Base-by-base conservation (phyloP, 2,888 invertebrate genomes). In the Himalopsyche anomala region DNA sequence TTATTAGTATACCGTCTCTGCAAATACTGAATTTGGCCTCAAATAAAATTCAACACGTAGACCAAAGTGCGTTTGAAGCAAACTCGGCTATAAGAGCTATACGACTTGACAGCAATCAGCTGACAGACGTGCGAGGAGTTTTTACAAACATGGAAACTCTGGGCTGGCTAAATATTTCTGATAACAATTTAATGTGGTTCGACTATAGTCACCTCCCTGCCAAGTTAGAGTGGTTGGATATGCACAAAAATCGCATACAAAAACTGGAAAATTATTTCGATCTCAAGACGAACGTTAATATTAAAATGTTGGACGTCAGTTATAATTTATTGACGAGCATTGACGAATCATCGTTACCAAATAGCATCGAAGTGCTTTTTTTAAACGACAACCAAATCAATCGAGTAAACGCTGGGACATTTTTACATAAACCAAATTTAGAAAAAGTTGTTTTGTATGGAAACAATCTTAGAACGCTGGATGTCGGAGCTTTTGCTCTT, bases 21-120 rank as follows among this genome's bases (percentile, higher is more conserved):
- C 95, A 96, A 91, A 96, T 96, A 90, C 92, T 98, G 89, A 97
- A 97, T 92, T 93, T 97, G 88, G 96, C 96, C 86, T 95, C 96
- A 90, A 97, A 97, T 92, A 94, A 94, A 90, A 96, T 97, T 89
- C 94, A 95, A 90, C 95, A 94, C 92, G 95, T 97, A 89, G 96
- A 96, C 90, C 95, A 96, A 90, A 95, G 95, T 90, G 96, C 96
- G 89, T 96, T 97, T 91, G 94, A 95, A 87, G 94, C 95, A 89
- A 96, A 96, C 92, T 94, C 95, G 88, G 95, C 95, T 89, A 92
- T 97, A 89, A 95, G 95, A 90, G 96, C 96, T 82, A 95, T 97
- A 89, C 94, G 96, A 88, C 92, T 97, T 89, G 97, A 97, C 91
- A 95, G 95, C 85, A 97, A 97, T 91, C 94, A 95, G 91, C 93